Evolutionary conservation across 2,797 vertebrate species (phyloP), one percentile per base, ranked within the genome.

Genomic region (Spondyliosoma cantharus): DNA sequence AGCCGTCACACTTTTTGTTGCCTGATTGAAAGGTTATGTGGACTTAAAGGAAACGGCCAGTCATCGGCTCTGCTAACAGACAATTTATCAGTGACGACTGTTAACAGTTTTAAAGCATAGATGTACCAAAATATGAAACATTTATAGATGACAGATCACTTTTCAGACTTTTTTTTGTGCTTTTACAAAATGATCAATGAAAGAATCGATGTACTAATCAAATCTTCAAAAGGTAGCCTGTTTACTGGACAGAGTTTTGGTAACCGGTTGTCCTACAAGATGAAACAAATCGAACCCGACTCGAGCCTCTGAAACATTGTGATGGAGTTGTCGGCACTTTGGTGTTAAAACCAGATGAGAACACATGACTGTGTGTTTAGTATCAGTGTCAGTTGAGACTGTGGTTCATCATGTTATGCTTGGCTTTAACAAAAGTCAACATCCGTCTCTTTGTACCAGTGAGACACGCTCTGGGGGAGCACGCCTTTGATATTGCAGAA

Each of bases 321-420:
- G 42, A 67, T 5, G 7, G n/a, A 56, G 45, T 19, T 32, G 42
- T 65, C 29, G 6, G 68, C 76, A 59, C 82, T 68, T 72, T 80
- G 67, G 27, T 77, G 24, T 71, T 73, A 16, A 70, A 81, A 27
- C 49, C 72, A 71, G 48, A 60, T 27, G 74, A 70, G 24, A 77
- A 62, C 22, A 37, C 19, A 43, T 13, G 32, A 60, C 42, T 14
- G 75, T 37, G 59, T 84, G 70, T 72, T 86, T 71, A 76, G 49
- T 13, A 25, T 81, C 60, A 76, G 43, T 74, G 68, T 79, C 76
- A 69, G 22, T 7, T 48, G 20, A 46, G 24, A 20, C 20, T 59
- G 69, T 12, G 42, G 24, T 68, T 76, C 32, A 56, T 73, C 61
- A 81, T 42, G 45, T 58, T 48, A 15, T 27, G 9, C 22, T 4